phyloP scores from a whole-genome alignment of 2,888 invertebrate genomes.

The Tenthredo distinguenda region DNA sequence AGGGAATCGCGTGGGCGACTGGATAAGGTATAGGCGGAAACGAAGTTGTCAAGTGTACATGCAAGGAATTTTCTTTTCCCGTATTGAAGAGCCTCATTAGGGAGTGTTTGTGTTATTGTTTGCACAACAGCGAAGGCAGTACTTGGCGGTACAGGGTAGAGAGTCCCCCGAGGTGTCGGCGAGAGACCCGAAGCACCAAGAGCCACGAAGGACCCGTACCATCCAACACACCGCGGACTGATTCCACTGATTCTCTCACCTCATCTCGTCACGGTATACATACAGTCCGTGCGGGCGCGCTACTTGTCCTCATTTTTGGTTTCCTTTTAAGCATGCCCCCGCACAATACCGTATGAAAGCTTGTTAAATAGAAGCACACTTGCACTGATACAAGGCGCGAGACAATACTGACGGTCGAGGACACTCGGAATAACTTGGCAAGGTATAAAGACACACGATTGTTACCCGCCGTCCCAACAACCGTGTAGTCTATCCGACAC shows the following conservation, averaged over 20 bases:
- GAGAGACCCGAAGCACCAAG: slow-evolving; percentile 33
- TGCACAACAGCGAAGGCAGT: slow-evolving; percentile 64
- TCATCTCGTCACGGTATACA: slow-evolving; percentile 58
- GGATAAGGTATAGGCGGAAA: slow-evolving; percentile 29
- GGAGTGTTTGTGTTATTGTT: slow-evolving; percentile 77
- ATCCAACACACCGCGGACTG: slow-evolving; percentile 60
- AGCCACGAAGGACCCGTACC: slow-evolving; percentile 29
- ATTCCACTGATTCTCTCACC: slow-evolving; percentile 77
- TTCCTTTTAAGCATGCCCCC: slow-evolving; percentile 77
- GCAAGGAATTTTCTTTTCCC: slow-evolving; percentile 52
- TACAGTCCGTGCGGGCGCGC: slow-evolving; percentile 61
- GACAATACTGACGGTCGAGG: slow-evolving; percentile 49
- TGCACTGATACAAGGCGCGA: slow-evolving; percentile 68
- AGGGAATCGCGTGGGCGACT: neutral
- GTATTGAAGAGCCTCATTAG: slow-evolving; percentile 78
- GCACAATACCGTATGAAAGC: slow-evolving; percentile 75
- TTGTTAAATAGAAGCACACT: slow-evolving; percentile 77
- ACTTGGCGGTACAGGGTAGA: slow-evolving; percentile 68
- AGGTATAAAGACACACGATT: slow-evolving; percentile 47
- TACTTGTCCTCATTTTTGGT: slow-evolving; percentile 78
- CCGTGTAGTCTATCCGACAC: neutral
- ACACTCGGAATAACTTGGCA: slow-evolving; percentile 51
- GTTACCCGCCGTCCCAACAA: slow-evolving; percentile 23
- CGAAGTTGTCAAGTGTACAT: slow-evolving; percentile 35
- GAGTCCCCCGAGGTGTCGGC: slow-evolving; percentile 77